Evolutionary conservation across 1,140 invertebrate species (phyloP).

Genomic region (Pseudomyrmex pallidus): DNA sequence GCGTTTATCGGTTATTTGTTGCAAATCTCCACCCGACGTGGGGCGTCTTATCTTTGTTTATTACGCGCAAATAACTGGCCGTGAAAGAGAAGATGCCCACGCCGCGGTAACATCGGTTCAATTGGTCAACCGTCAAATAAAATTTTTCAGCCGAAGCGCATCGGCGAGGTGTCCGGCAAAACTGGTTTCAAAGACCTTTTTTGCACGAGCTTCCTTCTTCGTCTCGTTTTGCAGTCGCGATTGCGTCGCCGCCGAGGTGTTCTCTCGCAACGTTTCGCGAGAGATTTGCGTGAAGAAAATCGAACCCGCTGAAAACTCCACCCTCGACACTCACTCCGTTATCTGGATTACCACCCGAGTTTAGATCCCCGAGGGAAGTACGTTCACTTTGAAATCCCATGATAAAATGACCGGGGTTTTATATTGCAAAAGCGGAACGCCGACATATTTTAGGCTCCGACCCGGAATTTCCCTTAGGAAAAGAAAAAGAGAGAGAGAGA

Average conservation of each 20-base stretch:
- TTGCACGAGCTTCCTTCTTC: constrained; percentile 47
- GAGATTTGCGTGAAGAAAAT: constrained; percentile 18
- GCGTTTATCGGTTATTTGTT: constrained; percentile 15
- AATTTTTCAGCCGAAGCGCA: constrained; percentile 41
- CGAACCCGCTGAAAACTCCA: background rate
- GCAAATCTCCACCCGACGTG: background rate
- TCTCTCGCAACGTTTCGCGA: constrained; percentile 6
- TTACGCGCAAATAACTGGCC: constrained; percentile 33
- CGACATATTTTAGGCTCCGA: background rate
- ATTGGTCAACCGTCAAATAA: constrained; percentile 66
- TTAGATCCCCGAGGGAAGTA: background rate
- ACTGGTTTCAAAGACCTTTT: constrained; percentile 70
- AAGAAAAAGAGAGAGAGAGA: too few relatives aligned
- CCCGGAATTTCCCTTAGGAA: background rate
- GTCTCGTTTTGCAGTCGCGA: constrained; percentile 10
- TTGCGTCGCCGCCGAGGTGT: background rate
- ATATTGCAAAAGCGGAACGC: background rate
- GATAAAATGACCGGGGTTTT: background rate
- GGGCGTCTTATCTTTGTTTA: constrained; percentile 24
- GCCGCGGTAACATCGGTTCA: constrained; percentile 21
- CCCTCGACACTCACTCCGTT: background rate
- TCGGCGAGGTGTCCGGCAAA: constrained; percentile 48
- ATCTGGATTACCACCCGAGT: background rate
- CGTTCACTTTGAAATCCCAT: background rate
- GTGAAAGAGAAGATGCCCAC: background rate